These are phyloP conservation scores for Rhyacophila brunnea DNA, from an alignment of 1,140 invertebrate genomes.

Conservation along the genomic window DNA sequence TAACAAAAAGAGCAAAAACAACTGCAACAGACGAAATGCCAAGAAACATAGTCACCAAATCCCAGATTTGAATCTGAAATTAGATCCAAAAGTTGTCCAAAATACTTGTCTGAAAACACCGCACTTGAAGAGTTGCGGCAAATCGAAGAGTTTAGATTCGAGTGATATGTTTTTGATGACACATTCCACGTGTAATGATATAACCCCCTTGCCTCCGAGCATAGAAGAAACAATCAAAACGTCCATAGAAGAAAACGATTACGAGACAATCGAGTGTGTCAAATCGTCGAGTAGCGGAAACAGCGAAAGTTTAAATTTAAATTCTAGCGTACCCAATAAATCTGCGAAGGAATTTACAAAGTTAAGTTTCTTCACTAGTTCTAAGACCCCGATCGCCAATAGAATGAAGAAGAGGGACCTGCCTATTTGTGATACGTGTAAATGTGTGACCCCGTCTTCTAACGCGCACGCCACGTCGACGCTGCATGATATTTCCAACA, in stretches of 20 bases:
- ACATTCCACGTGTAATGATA: conserved; percentile 45
- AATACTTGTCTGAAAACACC: conserved; percentile 37
- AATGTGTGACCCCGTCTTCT: conserved; percentile 37
- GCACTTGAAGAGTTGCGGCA: conserved; percentile 72
- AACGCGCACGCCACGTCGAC: conserved; percentile 6
- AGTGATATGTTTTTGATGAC: conserved; percentile 66
- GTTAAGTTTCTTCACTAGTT: conserved; percentile 43
- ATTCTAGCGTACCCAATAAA: conserved; percentile 22
- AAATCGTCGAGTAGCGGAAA: conserved; percentile 16
- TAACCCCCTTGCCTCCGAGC: conserved; percentile 35
- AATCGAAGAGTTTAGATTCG: conserved; percentile 80
- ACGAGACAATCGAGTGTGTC: conserved; percentile 38
- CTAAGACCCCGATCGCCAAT: conserved; percentile 41
- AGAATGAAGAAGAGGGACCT: conserved; percentile 43
- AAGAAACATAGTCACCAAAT: conserved; percentile 39
- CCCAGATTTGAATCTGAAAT: conserved; percentile 34
- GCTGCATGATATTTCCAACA: conserved; percentile 7
- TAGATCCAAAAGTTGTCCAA: conserved; percentile 31
- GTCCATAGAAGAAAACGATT: conserved; percentile 34
- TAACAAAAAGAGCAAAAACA: conserved; percentile 59
- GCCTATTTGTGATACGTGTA: conserved; percentile 40
- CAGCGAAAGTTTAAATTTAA: conserved; percentile 27
- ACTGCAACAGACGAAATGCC: conserved; percentile 46
- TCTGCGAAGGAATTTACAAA: conserved; percentile 39
- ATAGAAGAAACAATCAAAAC: conserved; percentile 42